phyloP scores from a whole-genome alignment of 2,888 invertebrate genomes.

The Megastigmus dorsalis region DNA sequence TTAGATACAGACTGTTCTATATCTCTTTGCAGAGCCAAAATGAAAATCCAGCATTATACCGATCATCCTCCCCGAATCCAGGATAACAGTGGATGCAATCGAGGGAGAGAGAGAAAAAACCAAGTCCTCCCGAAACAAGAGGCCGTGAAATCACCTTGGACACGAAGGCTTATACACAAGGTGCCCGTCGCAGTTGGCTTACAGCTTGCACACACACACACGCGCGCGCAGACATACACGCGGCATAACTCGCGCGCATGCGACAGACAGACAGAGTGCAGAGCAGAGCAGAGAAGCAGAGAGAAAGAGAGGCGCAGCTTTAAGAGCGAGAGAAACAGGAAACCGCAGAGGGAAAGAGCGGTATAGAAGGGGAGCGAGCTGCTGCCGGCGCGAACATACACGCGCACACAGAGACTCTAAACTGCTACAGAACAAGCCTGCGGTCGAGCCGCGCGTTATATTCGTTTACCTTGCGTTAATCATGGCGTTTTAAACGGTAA shows the following conservation, averaged over 20 bases:
- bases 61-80: no score
- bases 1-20: no score
- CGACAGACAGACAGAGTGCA: no score
- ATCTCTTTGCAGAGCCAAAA: no score
- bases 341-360: slow-evolving; percentile 33
- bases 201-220: neutral
- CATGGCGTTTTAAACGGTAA: slow-evolving; percentile 73
- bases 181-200: neutral
- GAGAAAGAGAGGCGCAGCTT: neutral
- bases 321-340: slow-evolving; percentile 24
- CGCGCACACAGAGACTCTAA: slow-evolving; percentile 31
- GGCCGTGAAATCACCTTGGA: neutral
- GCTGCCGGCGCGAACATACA: neutral
- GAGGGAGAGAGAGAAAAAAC: no score
- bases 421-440: slow-evolving; percentile 59
- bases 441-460: slow-evolving; percentile 72
- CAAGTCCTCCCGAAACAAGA: no score
- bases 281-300: no score
- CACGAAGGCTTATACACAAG: neutral
- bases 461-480: slow-evolving; percentile 74
- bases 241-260: no score
- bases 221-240: no score
- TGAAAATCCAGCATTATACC: no score
- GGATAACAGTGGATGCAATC: no score
- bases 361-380: no score